Percentiles rank a stretch among this genome's conserved stretches.
phyloP scores from a whole-genome alignment of 2,113 vertebrate species.

The Pygoscelis adeliae region DNA sequence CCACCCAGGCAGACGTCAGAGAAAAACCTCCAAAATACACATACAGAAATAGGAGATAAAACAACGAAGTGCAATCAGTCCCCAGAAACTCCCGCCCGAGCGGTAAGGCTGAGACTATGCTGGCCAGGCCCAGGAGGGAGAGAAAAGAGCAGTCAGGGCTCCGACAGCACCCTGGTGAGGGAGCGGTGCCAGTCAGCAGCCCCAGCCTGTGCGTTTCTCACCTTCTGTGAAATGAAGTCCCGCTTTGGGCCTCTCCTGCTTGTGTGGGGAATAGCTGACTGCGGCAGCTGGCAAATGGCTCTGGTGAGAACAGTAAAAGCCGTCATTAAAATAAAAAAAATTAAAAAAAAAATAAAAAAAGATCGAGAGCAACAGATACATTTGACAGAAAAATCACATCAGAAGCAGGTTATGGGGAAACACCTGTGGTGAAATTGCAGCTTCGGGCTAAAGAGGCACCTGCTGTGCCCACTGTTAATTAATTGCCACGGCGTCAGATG shows the following conservation, averaged over 20 bases:
- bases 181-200: not conserved
- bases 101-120: not conserved
- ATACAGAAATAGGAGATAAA: not conserved
- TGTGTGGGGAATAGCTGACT: not conserved
- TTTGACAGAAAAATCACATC: not conserved
- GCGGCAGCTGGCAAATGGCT: conserved; percentile 35
- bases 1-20: not conserved
- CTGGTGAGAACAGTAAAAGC: not conserved
- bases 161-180: not conserved
- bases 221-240: not conserved
- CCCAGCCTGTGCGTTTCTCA: not conserved
- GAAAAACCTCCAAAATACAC: not conserved
- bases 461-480: not conserved
- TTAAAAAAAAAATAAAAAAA: not conserved
- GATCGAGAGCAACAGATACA: not conserved
- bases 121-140: not conserved
- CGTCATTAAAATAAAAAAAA: not conserved
- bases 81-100: not conserved
- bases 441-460: not conserved
- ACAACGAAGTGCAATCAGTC: not conserved
- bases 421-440: not conserved
- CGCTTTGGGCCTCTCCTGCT: not conserved
- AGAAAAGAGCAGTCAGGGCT: not conserved
- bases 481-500: not conserved
- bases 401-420: not conserved